Percentiles rank a stretch among this genome's conserved stretches.
These are phyloP conservation scores for Siphamia tubifer DNA, from an alignment of 2,113 vertebrate species.

Conservation along the genomic window DNA sequence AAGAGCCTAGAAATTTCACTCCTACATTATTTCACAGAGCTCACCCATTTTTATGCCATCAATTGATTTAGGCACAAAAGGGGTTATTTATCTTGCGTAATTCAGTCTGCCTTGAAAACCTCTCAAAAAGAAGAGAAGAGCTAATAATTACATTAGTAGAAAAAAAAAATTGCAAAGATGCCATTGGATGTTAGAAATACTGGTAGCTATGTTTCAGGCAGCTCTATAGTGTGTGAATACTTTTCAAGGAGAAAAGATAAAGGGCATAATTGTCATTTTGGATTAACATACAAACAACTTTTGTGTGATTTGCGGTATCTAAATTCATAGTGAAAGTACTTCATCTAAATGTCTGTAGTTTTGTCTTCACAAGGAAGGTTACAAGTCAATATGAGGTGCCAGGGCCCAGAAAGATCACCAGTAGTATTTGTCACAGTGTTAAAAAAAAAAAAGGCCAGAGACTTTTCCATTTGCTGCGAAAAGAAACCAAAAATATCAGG, in stretches of 20 bases:
- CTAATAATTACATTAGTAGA: constrained; percentile 16
- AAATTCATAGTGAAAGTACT: too few relatives aligned
- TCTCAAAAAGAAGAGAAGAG: constrained; percentile 2
- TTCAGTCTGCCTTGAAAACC: constrained; percentile 29
- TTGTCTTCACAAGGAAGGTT: too few relatives aligned
- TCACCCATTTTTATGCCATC: constrained; percentile 28
- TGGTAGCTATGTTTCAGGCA: background rate
- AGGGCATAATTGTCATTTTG: too few relatives aligned
- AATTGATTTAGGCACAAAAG: constrained; percentile 9
- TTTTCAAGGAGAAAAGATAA: too few relatives aligned
- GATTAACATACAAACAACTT: too few relatives aligned
- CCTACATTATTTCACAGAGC: constrained; percentile 27
- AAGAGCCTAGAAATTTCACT: background rate
- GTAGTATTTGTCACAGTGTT: too few relatives aligned
- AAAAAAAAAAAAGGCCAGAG: background rate
- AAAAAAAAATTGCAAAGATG: background rate
- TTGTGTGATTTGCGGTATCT: too few relatives aligned
- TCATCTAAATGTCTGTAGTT: too few relatives aligned
- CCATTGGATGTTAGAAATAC: background rate
- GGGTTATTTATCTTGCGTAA: constrained; percentile 20
- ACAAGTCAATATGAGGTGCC: too few relatives aligned
- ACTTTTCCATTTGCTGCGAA: background rate
- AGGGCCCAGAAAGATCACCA: too few relatives aligned
- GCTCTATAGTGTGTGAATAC: background rate
- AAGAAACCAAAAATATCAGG: background rate